Conservation (phyloP, 2,113 vertebrate species). For the Passerina amoena region DNA sequence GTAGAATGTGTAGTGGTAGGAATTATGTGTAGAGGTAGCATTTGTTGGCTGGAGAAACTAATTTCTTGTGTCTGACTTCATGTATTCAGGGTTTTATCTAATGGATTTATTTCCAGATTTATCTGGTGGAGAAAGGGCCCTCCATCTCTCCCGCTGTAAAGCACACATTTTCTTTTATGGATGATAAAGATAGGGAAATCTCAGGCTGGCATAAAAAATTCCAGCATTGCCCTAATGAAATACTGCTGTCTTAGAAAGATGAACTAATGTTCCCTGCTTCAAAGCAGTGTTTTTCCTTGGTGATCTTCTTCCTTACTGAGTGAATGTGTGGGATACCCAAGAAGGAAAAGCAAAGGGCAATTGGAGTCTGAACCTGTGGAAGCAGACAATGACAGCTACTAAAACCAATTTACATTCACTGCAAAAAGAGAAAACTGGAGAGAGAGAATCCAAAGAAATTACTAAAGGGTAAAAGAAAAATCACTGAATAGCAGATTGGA, state of each 20-base stretch:
- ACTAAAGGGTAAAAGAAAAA: neutral
- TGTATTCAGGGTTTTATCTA: neutral
- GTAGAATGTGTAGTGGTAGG: neutral
- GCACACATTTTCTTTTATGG: neutral
- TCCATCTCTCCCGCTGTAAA: neutral
- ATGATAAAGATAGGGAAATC: neutral
- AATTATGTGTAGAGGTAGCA: neutral
- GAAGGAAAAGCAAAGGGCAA: neutral
- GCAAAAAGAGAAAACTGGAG: neutral
- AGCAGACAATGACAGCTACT: neutral
- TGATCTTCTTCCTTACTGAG: neutral
- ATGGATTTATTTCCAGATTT: constrained; percentile 8
- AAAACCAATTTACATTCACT: neutral
- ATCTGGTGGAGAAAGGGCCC: neutral
- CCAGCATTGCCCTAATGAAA: neutral
- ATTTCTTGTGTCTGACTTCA: neutral
- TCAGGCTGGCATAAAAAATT: neutral
- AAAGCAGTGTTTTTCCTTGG: neutral
- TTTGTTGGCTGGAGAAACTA: neutral
- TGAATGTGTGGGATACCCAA: neutral
- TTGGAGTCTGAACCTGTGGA: neutral
- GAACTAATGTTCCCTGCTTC: neutral
- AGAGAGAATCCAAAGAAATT: neutral
- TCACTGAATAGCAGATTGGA: neutral
- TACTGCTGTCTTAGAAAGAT: neutral